Base-by-base conservation (phyloP, 2,113 vertebrate species). In the Murina feae region DNA sequence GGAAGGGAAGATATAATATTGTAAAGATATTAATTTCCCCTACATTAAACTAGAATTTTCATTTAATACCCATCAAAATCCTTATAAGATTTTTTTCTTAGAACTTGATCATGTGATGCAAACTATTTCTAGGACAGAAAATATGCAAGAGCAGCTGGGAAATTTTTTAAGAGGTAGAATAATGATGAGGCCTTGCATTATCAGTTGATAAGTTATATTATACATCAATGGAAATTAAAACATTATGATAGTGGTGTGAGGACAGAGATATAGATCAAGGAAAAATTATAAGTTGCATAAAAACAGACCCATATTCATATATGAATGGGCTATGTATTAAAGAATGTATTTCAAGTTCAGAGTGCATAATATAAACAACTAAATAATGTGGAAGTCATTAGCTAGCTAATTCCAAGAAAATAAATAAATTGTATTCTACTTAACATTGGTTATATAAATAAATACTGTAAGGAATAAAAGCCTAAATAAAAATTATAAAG, bases 21-120 rank as follows among this genome's bases (percentile, higher is more conserved):
- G 20, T 37, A 86, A 80, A 75, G 21, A 69, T 63, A 37, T 35
- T 17, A 53, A 35, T 83, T 92, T 75, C 10, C 2, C 5, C 23
- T 17, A 78, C 2, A 58, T 60, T 84, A 75, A 75, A 47, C 30
- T 47, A 55, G 65, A 72, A 86, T 82, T 93, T 69, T 35, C 42
- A 55, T 74, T 69, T 92, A 93, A 78, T 60, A 58, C 16, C 37
- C 93, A 75, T 84, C 65, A 89, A 78, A 83, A 95, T 63, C 25
- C 44, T 18, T 37, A 81, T 0, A 82, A 55, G 4, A 63, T 39
- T 53, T 88, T 82, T 93, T 93, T 90, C 44, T 53, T 20, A 72
- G 35, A 85, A 79, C 30, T 86, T 89, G 10, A 42, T 51, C 91
- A 47, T 9, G 13, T 86, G 32, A 91, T 79, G 69, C 21, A 18